Base-by-base conservation (phyloP, 2,113 vertebrate species). In the Caranx melampygus region DNA sequence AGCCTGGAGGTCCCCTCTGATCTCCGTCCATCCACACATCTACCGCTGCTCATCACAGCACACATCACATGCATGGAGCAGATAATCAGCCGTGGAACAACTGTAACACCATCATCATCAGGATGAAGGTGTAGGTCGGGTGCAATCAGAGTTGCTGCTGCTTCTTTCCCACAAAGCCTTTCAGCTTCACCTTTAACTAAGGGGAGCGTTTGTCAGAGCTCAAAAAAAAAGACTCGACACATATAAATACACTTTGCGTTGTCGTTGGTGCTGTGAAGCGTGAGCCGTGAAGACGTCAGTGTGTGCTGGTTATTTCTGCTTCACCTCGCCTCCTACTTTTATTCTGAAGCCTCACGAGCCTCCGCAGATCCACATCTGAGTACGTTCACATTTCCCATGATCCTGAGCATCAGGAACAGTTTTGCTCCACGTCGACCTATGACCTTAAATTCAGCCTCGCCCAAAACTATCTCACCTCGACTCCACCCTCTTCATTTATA, bases 21-120 rank as follows among this genome's bases (percentile, higher is more conserved):
- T 70, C 76, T 82, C 74, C 37, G 58, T 80, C 76, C 84, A 59
- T 89, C 79, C 45, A 14, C 65, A 67, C 84, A 75, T 85, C 85
- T 82, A 21, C 83, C 66, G 77, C 78, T 77, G 81, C 81, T 90
- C 79, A 72, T 81, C 80, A 40, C 77, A 6, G 81, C 88, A 26
- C 26, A 26, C 26, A 77, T 82, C 66, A 16, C 78, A 42, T 68
- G 31, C 87, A 64, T 18, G 68, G 67, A 74, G 76, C 79, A 37
- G 81, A 52, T 70, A n/a, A 74, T 75, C 35, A 13, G 59, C 62
- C 16, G 51, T 71, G 47, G 33, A 47, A 47, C 15, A 13, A 18
- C 44, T 2, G 16, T 1, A 26, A 26, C 26, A 26, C 26, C 26
- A 26, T 26, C 26, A 26, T 65, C 35, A 5, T 21, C 35, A 1